These are phyloP conservation scores for Vespertilio murinus DNA, from an alignment of 2,797 vertebrate genomes.

Conservation along the genomic window DNA sequence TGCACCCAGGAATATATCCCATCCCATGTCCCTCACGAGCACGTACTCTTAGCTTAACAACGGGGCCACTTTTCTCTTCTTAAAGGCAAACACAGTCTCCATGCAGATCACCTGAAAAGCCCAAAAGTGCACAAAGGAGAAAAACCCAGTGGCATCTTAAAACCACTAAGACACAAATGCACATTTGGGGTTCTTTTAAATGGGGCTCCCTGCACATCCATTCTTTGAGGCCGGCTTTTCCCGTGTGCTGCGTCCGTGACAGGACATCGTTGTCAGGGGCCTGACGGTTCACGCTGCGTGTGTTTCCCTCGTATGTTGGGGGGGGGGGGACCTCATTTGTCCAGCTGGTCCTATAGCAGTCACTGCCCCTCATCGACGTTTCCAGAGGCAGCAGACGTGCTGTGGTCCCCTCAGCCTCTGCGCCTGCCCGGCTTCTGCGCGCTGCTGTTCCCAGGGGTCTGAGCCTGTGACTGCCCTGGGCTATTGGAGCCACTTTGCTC, in stretches of 20 bases:
- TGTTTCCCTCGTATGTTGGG: not conserved
- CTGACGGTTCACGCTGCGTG: rapidly evolving
- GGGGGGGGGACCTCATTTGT: not conserved
- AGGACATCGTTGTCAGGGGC: not conserved
- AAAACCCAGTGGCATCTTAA: not conserved
- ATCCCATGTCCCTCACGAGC: not conserved
- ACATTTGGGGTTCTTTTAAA: not conserved
- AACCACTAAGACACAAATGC: not conserved
- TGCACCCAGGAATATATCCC: not conserved
- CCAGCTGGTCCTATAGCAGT: rapidly evolving
- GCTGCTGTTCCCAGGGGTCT: rapidly evolving
- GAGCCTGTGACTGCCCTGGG: not conserved
- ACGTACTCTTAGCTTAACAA: not conserved
- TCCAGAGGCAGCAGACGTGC: not conserved
- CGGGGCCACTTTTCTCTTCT: not conserved
- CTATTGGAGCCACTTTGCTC: not conserved
- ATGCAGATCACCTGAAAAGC: not conserved
- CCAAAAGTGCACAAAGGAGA: not conserved
- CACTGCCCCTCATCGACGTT: not conserved
- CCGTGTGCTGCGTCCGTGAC: not conserved
- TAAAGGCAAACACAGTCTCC: not conserved
- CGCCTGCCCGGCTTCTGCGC: not conserved
- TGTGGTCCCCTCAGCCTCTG: not conserved
- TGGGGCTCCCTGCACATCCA: not conserved
- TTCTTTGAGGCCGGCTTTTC: not conserved